Base-by-base conservation (phyloP, 2,888 invertebrate species). In the Leptinotarsa peninsularis region DNA sequence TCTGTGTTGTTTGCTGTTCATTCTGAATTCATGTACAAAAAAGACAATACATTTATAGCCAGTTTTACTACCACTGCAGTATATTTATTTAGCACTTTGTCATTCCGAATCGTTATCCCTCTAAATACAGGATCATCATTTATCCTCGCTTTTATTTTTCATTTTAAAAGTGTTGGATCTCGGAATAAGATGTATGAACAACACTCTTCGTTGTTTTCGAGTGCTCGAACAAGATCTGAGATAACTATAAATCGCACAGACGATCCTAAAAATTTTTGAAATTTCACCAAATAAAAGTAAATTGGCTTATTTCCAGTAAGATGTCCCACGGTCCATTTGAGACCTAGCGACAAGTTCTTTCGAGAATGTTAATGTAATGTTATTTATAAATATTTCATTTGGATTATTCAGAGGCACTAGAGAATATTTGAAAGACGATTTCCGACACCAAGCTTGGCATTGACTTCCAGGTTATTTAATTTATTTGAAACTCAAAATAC, bases 231-330 rank as follows among this genome's bases (percentile, higher is more conserved):
- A 52, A 75, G 75, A 72, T 68, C 68, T 49, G 49, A 75, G 74
- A 74, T 74, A 74, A 33, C 60, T 66, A 70, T 75, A 76, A 72
- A 76, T 76, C 70, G 70, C 66, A 33, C 50, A 66, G 76, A 72
- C 72, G 66, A 76, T 74, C 70, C 74, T 71, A 43, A 63, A 72
- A 72, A 73, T 77, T 77, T 74, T 76, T 60, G 68, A 76, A 67
- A 76, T 73, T 76, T 74, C 58, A 66, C 43, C 56, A 70, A 74
- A 76, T 60, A 58, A 72, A 77, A 74, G 52, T 18, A 60, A 18
- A 74, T 70, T 77, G 77, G 77, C 77, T 74, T 52, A 43, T 23
- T 56, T 77, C 77, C 77, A 77, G 74, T 56, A 21, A 72, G 50
- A 72, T 66, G 74, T 74, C 67, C 67, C 50, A 74, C 72, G 71